phyloP scores from a whole-genome alignment of 2,797 vertebrate genomes.

The Muscicapa comitata region DNA sequence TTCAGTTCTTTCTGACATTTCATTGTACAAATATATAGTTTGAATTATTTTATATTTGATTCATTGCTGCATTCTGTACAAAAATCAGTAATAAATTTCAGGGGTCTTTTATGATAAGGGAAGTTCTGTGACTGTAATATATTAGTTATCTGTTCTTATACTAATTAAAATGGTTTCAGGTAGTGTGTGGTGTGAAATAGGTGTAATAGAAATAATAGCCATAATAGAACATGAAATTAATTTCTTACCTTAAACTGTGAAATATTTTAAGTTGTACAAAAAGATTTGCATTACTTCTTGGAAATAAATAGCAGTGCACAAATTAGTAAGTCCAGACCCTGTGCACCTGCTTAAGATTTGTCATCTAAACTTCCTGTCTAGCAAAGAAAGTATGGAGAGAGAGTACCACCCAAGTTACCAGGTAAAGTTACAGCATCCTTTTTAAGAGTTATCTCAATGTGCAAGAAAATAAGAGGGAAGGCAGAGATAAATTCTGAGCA shows the following conservation, averaged over 20 bases:
- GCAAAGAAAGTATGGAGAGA: background rate
- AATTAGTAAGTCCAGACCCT: background rate
- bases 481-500: background rate
- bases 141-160: background rate
- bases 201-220: too few species aligned
- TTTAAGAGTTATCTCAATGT: background rate
- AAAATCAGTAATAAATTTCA: background rate
- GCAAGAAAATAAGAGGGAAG: background rate
- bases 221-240: background rate
- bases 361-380: background rate
- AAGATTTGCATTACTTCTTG: background rate
- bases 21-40: background rate
- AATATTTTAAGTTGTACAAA: background rate
- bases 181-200: background rate
- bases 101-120: background rate
- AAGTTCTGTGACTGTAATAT: background rate
- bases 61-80: background rate
- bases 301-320: background rate
- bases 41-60: background rate
- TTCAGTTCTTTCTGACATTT: background rate
- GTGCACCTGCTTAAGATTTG: rapidly evolving
- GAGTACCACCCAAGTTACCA: background rate
- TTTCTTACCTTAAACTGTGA: background rate
- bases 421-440: background rate
- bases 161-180: background rate